Base-by-base conservation (phyloP, 2,113 vertebrate species). In the Origma solitaria region DNA sequence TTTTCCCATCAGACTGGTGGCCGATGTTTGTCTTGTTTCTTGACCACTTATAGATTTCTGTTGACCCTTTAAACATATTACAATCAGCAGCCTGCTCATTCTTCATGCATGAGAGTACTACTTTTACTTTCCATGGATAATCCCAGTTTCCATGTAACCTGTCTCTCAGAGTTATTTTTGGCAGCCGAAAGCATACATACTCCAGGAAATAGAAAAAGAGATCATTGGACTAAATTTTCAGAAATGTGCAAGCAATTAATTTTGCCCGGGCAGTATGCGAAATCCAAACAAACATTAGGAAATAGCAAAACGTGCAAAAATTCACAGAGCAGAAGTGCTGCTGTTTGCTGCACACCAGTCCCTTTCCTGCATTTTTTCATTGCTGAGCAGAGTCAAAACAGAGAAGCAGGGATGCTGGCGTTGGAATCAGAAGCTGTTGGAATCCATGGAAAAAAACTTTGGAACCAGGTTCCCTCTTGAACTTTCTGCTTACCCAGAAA, bases 11-110 rank as follows among this genome's bases (percentile, higher is more conserved):
- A 98, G 98, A 98, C 97, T 97, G 97, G 97, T 96, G 97, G 98
- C 98, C 95, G 83, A 98, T 98, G 98, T 98, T 98, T 97, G 98
- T 98, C 98, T 98, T 98, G 98, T 99, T 98, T 98, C 98, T 98
- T 97, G 97, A 98, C 98, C 98, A 96, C 78, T 97, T 98, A 98
- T 98, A 97, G 98, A 98, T 98, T 98, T 96, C 97, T 94, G 64
- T 83, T 98, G 98, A 97, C 97, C 98, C 98, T 98, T 98, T 98
- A 98, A 98, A 98, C 98, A 56, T 89, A 97, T 97, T 97, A 97
- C 96, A 98, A 98, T 99, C 96, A 97, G 94, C 96, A 97, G 98
- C 97, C 96, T 97, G 96, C 97, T 98, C 97, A 95, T 97, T 94
- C 98, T 98, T 97, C 33, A 80, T 96, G 97, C 97, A 98, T 82